These are phyloP conservation scores for Hipparchia semele DNA, from an alignment of 2,888 invertebrate species.

Conservation along the genomic window DNA sequence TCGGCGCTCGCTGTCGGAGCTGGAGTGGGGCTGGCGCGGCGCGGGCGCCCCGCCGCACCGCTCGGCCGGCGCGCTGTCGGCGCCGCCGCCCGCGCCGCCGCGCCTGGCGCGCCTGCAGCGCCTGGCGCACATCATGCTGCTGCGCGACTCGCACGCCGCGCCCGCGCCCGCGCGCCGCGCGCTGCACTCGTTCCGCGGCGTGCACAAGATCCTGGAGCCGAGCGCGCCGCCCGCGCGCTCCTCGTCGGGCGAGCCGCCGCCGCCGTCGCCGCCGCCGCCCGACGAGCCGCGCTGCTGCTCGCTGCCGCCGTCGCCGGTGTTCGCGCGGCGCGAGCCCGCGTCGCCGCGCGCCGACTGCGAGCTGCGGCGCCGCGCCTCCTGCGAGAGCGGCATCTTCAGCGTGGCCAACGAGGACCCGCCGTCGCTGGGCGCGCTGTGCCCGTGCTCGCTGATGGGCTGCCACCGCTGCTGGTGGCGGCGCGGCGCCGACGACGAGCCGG, in stretches of 20 bases:
- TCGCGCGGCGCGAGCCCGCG: slow-evolving; percentile 48
- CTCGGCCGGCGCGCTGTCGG: slow-evolving; percentile 46
- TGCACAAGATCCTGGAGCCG: slow-evolving; percentile 91
- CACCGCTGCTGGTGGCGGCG: slow-evolving; percentile 73
- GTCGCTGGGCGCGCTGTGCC: slow-evolving; percentile 65
- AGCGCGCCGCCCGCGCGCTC: slow-evolving; percentile 41
- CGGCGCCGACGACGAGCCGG: slow-evolving; percentile 37
- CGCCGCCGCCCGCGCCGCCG: slow-evolving; percentile 53
- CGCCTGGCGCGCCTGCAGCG: slow-evolving; percentile 83
- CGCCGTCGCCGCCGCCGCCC: slow-evolving; percentile 42
- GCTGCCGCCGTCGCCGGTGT: slow-evolving; percentile 68
- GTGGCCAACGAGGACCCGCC: slow-evolving; percentile 90
- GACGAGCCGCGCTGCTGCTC: slow-evolving; percentile 61
- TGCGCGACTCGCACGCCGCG: slow-evolving; percentile 91
- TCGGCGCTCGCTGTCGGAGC: slow-evolving; percentile 89
- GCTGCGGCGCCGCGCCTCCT: slow-evolving; percentile 88
- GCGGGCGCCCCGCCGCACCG: slow-evolving; percentile 62
- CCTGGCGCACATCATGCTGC: slow-evolving; percentile 93
- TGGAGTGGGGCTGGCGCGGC: slow-evolving; percentile 81
- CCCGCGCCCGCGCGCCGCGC: slow-evolving; percentile 86
- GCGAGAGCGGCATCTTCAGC: slow-evolving; percentile 95
- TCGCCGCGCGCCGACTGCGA: slow-evolving; percentile 38
- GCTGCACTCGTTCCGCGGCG: slow-evolving; percentile 89
- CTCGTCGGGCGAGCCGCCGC: slow-evolving; percentile 42
- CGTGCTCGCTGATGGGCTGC: slow-evolving; percentile 73